Base-by-base conservation (phyloP, 1,140 invertebrate genomes). In the Hyposmocoma kahamanoa region DNA sequence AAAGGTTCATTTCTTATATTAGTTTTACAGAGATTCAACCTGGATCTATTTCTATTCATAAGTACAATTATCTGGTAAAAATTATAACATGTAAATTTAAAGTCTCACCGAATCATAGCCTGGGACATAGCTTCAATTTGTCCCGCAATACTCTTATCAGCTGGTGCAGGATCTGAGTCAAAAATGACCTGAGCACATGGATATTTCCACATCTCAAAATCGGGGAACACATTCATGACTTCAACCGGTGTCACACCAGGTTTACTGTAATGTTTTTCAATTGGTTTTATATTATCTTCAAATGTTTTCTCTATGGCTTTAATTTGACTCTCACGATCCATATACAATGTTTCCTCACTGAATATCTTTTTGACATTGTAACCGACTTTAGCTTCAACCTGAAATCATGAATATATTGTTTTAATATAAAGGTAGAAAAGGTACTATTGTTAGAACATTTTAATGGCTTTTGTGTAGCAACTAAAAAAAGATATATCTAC, bases 121-220 rank as follows among this genome's bases (percentile, higher is more conserved):
- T 99, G 97, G 21, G 96, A 97, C 97, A 99, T 99, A 86, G 98
- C 96, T 87, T 98, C 97, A 64, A 96, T 91, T 71, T 98, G 95
- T 28, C 93, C 93, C 26, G 94, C 91, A 39, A 94, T 89, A 67
- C 93, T 91, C 60, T 95, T 92, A 43, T 94, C 94, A 42, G 91
- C 86, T 0, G 95, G 94, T 39, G 95, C 93, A 22, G 98, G 98
- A 88, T 99, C 98, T 4, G 96, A 96, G 82, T 99, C 98, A 82
- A 99, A 99, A 69, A 99, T 98, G 59, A 98, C 97, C 88, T 99
- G 97, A 53, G 97, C 97, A 88, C 96, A 99, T 18, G 97, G 96
- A 89, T 97, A 98, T 71, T 97, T 97, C 97, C 97, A 99, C 56
- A 97, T 88, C 65, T 95, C 93, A 78, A 98, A 99, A 84, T 99